Conservation (phyloP, 2,797 vertebrate genomes). For the Onychomys arenicola region DNA sequence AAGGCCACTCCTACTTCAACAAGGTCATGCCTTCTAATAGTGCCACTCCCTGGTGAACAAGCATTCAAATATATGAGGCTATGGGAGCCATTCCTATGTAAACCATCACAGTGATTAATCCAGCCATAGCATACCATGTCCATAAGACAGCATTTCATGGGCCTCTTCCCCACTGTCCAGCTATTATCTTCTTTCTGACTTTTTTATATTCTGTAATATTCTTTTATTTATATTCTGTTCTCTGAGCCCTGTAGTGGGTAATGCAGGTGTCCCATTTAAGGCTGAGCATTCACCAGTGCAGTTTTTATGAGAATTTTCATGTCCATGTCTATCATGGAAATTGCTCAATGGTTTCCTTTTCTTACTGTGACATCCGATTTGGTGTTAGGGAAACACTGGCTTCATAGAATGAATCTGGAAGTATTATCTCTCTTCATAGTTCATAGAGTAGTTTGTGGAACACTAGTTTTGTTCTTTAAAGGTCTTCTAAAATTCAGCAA, state of each 20-base stretch:
- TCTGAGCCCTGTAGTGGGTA: too few species aligned
- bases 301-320: background rate
- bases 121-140: too few species aligned
- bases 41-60: background rate
- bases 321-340: background rate
- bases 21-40: background rate
- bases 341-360: background rate
- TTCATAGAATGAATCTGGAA: background rate
- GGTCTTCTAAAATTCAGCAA: background rate
- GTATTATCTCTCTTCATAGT: background rate
- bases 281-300: background rate
- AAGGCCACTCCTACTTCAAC: background rate
- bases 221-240: too few species aligned
- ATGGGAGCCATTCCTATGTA: background rate
- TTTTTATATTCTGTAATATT: too few species aligned
- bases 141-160: background rate
- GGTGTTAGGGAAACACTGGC: background rate
- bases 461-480: background rate
- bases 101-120: background rate
- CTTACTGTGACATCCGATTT: background rate
- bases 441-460: background rate
- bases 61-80: background rate
- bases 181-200: background rate
- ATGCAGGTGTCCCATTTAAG: background rate
- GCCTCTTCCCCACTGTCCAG: background rate